phyloP scores from a whole-genome alignment of 2,113 vertebrate genomes.

The Axis porcinus region DNA sequence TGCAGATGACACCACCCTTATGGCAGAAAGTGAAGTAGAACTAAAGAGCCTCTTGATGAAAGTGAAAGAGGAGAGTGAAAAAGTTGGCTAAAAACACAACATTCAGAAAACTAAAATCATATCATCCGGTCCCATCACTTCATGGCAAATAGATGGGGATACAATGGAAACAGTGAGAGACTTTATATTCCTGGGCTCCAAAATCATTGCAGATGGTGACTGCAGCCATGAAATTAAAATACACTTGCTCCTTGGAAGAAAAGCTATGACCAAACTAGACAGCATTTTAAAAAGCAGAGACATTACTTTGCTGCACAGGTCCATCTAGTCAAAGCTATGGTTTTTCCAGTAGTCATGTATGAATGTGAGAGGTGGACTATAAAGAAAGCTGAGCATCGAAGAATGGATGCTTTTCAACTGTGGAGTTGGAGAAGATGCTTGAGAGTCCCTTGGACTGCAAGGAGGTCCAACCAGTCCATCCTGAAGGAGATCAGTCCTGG shows the following conservation, averaged over 20 bases:
- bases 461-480: neutral
- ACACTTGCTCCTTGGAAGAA: neutral
- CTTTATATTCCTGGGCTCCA: neutral
- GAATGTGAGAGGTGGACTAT: neutral
- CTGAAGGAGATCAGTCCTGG: neutral
- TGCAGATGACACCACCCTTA: neutral
- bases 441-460: neutral
- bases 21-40: neutral
- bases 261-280: neutral
- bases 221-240: neutral
- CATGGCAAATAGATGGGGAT: neutral
- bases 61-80: neutral
- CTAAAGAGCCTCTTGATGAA: neutral
- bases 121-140: neutral
- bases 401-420: neutral
- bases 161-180: neutral
- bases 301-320: neutral
- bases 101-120: neutral
- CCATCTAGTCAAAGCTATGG: neutral
- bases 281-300: neutral
- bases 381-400: neutral
- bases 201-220: neutral
- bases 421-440: neutral
- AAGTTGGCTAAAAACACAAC: neutral
- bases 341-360: neutral